These are phyloP conservation scores for Amitus sp. DNA, from an alignment of 2,888 invertebrate genomes.

Conservation along the genomic window DNA sequence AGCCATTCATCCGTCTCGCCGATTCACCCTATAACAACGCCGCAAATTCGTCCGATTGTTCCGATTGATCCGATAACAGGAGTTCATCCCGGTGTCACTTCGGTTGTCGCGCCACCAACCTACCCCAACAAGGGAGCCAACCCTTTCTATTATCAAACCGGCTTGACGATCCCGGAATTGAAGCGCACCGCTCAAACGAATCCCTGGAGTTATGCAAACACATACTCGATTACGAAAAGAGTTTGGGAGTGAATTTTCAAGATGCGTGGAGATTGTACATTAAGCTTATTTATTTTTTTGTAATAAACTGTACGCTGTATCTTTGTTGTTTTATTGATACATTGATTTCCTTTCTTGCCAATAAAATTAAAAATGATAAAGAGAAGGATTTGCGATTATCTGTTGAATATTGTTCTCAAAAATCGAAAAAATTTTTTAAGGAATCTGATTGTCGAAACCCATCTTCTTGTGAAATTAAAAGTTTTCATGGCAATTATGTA, in stretches of 20 bases:
- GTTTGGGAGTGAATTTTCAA: conserved; percentile 49
- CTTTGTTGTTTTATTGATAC: conserved; percentile 13
- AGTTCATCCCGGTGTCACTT: conserved; percentile 31
- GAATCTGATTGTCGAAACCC: too few relatives aligned
- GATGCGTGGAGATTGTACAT: conserved; percentile 43
- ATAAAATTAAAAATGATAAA: too few relatives aligned
- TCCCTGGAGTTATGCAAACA: conserved; percentile 59
- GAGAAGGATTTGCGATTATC: too few relatives aligned
- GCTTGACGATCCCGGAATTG: conserved; percentile 47
- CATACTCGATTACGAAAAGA: conserved; percentile 48
- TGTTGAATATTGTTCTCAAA: too few relatives aligned
- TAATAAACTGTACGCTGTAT: conserved; percentile 21
- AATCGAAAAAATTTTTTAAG: too few relatives aligned
- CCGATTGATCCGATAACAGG: conserved; percentile 42
- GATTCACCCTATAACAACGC: conserved; percentile 23
- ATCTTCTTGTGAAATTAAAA: too few relatives aligned
- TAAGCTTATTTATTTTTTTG: conserved; percentile 50
- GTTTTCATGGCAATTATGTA: too few relatives aligned
- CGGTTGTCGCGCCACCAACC: conserved; percentile 36
- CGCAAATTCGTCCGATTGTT: conserved; percentile 41
- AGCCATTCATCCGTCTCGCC: conserved; percentile 33
- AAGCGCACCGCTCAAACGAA: conserved; percentile 47
- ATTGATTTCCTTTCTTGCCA: too few relatives aligned
- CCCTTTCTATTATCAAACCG: conserved; percentile 57
- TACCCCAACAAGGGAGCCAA: conserved; percentile 54